These are phyloP conservation scores for Rostratula benghalensis DNA, from an alignment of 2,113 vertebrate genomes.

Conservation along the genomic window DNA sequence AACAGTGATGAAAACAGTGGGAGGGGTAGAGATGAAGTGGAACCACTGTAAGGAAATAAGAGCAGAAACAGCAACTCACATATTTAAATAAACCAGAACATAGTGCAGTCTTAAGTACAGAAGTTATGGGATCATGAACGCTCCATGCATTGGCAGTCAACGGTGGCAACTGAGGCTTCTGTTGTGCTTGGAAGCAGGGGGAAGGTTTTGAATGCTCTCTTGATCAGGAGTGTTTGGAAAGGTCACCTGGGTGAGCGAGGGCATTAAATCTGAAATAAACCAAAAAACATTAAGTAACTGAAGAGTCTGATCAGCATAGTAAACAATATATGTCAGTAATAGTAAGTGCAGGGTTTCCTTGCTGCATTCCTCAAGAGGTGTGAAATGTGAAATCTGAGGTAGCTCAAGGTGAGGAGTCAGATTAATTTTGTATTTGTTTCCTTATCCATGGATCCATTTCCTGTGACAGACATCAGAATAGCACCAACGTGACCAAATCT, in stretches of 20 bases:
- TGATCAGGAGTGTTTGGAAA: background rate
- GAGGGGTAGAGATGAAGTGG: background rate
- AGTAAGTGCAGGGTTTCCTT: background rate
- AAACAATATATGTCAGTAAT: background rate
- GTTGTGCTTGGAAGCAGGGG: background rate
- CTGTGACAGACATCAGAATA: background rate
- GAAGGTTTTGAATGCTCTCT: background rate
- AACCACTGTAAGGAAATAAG: background rate
- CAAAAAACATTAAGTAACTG: background rate
- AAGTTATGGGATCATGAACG: background rate
- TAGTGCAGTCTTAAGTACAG: background rate
- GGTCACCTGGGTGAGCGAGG: background rate
- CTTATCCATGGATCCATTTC: background rate
- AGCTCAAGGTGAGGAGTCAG: background rate
- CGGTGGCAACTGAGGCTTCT: background rate
- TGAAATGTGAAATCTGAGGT: background rate
- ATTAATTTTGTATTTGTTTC: background rate
- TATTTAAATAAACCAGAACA: background rate
- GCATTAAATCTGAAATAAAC: background rate
- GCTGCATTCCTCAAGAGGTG: background rate
- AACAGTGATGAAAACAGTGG: background rate
- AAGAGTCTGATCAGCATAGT: background rate
- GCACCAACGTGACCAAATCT: background rate
- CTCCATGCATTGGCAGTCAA: background rate
- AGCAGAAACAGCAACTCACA: background rate